Conservation (phyloP, 2,113 vertebrate species). For the Colinus virginianus region DNA sequence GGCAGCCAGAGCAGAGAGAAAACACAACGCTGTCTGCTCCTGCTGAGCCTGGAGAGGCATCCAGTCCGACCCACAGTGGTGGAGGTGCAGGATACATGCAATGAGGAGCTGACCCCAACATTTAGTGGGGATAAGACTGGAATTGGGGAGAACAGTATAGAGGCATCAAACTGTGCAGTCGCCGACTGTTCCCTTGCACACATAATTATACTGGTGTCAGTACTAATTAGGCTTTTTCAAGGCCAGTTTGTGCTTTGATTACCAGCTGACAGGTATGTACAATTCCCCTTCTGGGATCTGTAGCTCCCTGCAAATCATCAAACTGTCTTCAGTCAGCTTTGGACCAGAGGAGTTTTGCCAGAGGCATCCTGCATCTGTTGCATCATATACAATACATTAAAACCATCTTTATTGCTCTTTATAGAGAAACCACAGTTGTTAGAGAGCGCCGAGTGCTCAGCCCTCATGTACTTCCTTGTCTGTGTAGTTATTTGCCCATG, state of each 20-base stretch:
- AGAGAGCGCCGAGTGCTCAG: slow-evolving; percentile 32
- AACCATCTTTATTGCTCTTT: slow-evolving; percentile 77
- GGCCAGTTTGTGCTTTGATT: slow-evolving; percentile 53
- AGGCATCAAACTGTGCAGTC: not conserved
- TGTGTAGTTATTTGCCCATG: slow-evolving; percentile 29
- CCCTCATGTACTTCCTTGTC: slow-evolving; percentile 40
- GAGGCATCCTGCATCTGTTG: slow-evolving; percentile 74
- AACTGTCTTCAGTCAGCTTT: slow-evolving; percentile 76
- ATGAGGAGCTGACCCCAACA: not conserved
- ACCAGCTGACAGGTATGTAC: slow-evolving; percentile 78
- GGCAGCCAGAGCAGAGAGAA: not conserved
- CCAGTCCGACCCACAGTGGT: fast-evolving
- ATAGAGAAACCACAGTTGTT: slow-evolving; percentile 69
- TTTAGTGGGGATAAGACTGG: not conserved
- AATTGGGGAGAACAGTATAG: not conserved
- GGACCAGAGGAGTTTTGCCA: slow-evolving; percentile 67
- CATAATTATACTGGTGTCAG: slow-evolving; percentile 71
- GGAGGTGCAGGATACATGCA: not conserved
- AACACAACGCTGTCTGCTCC: not conserved
- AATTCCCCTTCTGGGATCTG: slow-evolving; percentile 58
- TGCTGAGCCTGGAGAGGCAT: not conserved
- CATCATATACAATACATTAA: slow-evolving; percentile 75
- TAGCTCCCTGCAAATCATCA: slow-evolving; percentile 77
- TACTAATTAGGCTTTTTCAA: slow-evolving; percentile 64
- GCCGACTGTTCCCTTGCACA: not conserved